Conservation (phyloP, 2,113 vertebrate genomes). For the Gymnorhina tibicen region DNA sequence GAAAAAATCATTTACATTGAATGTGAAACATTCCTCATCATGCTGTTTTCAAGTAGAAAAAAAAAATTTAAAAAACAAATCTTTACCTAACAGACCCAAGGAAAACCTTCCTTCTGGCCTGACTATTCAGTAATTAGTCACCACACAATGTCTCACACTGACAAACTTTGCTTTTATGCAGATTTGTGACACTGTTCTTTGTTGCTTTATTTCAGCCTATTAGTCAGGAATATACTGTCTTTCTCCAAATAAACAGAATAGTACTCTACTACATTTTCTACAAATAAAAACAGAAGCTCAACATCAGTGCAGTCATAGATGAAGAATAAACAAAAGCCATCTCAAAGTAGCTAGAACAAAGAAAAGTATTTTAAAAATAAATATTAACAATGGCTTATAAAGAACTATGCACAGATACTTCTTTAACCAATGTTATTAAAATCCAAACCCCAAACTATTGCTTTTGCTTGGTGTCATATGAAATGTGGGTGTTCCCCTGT, state of each 20-base stretch:
- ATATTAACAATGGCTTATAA: not conserved
- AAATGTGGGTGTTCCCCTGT: not conserved
- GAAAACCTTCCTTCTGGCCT: not conserved
- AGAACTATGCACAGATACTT: not conserved
- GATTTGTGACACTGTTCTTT: not conserved
- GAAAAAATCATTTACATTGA: not conserved
- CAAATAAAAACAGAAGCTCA: not conserved
- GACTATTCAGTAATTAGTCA: not conserved
- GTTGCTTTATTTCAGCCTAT: not conserved
- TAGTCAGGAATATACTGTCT: not conserved
- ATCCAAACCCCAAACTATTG: not conserved
- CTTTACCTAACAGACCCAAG: not conserved
- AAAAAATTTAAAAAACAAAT: not conserved
- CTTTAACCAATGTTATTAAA: constrained; percentile 1
- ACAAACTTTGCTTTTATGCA: constrained; percentile 16
- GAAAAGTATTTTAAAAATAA: constrained; percentile 4
- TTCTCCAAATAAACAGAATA: constrained; percentile 7
- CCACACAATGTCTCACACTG: not conserved
- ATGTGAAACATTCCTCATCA: not conserved
- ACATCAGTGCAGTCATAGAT: not conserved
- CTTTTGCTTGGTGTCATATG: not conserved
- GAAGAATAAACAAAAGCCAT: constrained; percentile 10
- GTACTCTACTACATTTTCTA: constrained; percentile 15
- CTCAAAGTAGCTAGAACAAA: not conserved
- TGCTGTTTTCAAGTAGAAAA: not conserved